Base-by-base conservation (phyloP, 2,888 invertebrate genomes). In the Aricia artaxerxes region DNA sequence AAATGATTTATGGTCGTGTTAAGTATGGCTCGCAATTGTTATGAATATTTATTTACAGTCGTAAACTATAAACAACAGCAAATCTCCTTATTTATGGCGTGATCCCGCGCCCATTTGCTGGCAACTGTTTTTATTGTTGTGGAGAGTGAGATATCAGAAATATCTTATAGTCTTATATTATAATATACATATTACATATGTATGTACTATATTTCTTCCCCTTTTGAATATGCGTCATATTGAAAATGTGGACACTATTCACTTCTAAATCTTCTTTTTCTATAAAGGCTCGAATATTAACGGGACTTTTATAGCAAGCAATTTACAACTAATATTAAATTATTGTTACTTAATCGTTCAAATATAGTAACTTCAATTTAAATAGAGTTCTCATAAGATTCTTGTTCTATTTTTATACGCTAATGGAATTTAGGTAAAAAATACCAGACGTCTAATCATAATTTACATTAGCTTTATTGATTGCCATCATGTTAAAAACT, bases 1-100 rank as follows among this genome's bases (percentile, higher is more conserved):
- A 92, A 86, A 92, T 94, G 94, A 94, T 93, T 92, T 93, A 93
- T 92, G 84, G 82, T 80, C 88, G 90, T 92, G 94, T 93, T 94
- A 94, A 94, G 93, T 94, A 93, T 90, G 89, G 91, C 88, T 88
- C 88, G 91, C 93, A 92, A 94, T 94, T 94, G 94, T 93, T 92
- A 92, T 89, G 90, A 90, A 92, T 93, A 92, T 93, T 94, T 93
- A 94, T 94, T 93, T 92, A 88, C 89, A 87, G 91, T 92, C 91
- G 90, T 92, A 91, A 92, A 92, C 90, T 93, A 92, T 93, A 93
- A 93, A 93, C 92, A 93, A 92, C 91, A 90, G 90, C 91, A 92
- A 93, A 94, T 94, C 94, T 92, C 89, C 88, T 94, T 94, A 94
- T 94, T 94, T 93, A 94, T 90, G 87, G 87, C 85, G 90, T 92